Evolutionary conservation across 2,888 invertebrate species (phyloP).

Genomic region (Euzetes globulus): DNA sequence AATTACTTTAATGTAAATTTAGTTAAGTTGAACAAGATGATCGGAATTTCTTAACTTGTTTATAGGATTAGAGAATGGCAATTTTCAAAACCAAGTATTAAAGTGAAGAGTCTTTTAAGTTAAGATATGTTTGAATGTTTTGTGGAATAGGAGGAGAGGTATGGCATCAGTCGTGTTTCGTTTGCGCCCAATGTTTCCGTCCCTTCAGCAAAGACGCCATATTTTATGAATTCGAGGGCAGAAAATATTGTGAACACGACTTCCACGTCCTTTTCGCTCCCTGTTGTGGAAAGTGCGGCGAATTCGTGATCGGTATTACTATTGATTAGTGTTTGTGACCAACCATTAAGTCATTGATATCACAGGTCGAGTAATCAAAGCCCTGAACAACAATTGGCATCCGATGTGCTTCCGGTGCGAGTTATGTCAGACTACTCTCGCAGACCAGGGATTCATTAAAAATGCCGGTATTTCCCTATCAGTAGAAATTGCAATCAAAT

Average conservation of each 20-base stretch:
- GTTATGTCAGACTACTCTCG: constrained; percentile 79
- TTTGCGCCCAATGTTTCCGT: constrained; percentile 56
- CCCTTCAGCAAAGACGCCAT: constrained; percentile 35
- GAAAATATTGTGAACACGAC: constrained; percentile 98
- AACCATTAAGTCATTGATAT: neutral
- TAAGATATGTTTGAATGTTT: neutral
- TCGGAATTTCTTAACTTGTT: no score
- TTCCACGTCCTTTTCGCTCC: constrained; percentile 95
- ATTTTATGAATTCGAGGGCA: constrained; percentile 69
- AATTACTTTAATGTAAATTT: no score
- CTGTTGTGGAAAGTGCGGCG: constrained; percentile 72
- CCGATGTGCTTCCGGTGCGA: constrained; percentile 95
- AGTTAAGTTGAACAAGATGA: no score
- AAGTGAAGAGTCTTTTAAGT: no score
- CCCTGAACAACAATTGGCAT: constrained; percentile 99
- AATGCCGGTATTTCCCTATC: constrained; percentile 55
- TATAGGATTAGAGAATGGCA: no score
- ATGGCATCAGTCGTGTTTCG: constrained; percentile 99
- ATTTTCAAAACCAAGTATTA: no score
- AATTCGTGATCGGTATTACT: constrained; percentile 69
- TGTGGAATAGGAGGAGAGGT: constrained; percentile 62
- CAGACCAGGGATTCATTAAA: constrained; percentile 89
- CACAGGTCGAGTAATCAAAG: constrained; percentile 90
- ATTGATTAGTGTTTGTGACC: neutral
- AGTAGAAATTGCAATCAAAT: neutral